phyloP scores from a whole-genome alignment of 2,888 invertebrate genomes.

The Lypha dubia region DNA sequence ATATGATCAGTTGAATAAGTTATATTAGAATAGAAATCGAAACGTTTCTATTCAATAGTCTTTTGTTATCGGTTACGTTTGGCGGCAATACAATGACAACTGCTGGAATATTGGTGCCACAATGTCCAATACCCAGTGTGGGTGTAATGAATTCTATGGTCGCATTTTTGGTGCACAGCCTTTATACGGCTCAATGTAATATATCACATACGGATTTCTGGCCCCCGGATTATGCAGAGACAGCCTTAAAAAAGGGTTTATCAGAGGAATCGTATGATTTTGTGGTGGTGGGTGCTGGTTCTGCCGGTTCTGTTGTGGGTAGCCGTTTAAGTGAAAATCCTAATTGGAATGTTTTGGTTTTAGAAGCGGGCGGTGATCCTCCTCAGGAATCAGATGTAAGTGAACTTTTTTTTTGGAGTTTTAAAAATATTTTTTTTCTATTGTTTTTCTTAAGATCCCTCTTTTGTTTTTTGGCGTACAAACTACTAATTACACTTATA shows the following conservation, averaged over 20 bases:
- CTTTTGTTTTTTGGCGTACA: constrained; percentile 71
- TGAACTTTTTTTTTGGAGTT: too few relatives aligned
- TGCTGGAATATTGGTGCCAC: neutral
- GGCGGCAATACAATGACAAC: neutral
- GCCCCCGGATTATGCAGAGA: constrained; percentile 84
- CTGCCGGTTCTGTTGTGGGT: constrained; percentile 84
- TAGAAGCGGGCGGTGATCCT: constrained; percentile 85
- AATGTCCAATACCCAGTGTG: constrained; percentile 74
- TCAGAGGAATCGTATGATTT: constrained; percentile 82
- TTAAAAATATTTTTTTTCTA: constrained; percentile 75
- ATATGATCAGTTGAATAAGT: too few relatives aligned
- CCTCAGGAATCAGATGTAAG: constrained; percentile 81
- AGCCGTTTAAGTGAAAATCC: constrained; percentile 83
- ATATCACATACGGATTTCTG: constrained; percentile 84
- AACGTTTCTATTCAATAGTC: too few relatives aligned
- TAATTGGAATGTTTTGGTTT: constrained; percentile 83
- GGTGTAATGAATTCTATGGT: constrained; percentile 83
- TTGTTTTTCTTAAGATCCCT: constrained; percentile 70
- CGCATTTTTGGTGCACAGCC: constrained; percentile 84
- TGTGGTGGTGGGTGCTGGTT: constrained; percentile 84
- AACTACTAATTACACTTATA: constrained; percentile 74
- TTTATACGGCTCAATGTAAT: constrained; percentile 86
- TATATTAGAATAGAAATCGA: too few relatives aligned
- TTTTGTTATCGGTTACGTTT: too few relatives aligned
- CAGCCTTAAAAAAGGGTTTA: constrained; percentile 78